Percentiles rank a stretch among this genome's conserved stretches.
Evolutionary conservation across 1,140 invertebrate species (phyloP).

Genomic region (Tenebrio molitor): DNA sequence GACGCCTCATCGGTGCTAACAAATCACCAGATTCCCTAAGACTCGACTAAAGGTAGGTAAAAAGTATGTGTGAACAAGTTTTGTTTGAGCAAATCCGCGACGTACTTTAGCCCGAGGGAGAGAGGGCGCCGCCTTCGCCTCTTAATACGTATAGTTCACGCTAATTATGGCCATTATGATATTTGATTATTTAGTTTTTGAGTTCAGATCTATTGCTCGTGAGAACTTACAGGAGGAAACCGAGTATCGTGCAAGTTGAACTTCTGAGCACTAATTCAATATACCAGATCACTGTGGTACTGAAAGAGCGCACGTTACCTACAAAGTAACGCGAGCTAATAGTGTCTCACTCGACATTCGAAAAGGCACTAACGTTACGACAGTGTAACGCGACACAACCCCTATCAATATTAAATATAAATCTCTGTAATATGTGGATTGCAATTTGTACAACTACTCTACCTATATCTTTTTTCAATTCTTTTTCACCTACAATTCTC

Average conservation of each 20-base stretch:
- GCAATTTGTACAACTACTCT: constrained; percentile 64
- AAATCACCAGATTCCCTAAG: constrained; percentile 20
- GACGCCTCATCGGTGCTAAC: constrained; percentile 16
- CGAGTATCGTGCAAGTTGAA: constrained; percentile 39
- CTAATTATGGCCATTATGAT: constrained; percentile 57
- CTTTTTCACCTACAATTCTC: constrained; percentile 54
- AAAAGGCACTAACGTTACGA: constrained; percentile 67
- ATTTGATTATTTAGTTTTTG: constrained; percentile 54
- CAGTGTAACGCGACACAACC: constrained; percentile 65
- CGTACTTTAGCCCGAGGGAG: constrained; percentile 9
- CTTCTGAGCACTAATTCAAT: constrained; percentile 52
- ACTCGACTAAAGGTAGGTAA: no score
- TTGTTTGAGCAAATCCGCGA: constrained; percentile 39
- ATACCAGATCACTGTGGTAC: constrained; percentile 51
- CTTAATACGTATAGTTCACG: constrained; percentile 40
- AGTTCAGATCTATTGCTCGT: constrained; percentile 58
- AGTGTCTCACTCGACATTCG: constrained; percentile 67
- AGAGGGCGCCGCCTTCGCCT: not conserved
- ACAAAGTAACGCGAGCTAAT: constrained; percentile 50
- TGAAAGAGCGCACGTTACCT: constrained; percentile 33
- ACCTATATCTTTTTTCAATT: constrained; percentile 59
- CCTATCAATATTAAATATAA: constrained; percentile 66
- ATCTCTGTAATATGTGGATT: constrained; percentile 65
- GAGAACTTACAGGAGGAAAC: constrained; percentile 32
- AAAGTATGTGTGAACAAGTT: no score